Percentiles rank a stretch among this genome's conserved stretches.
Evolutionary conservation across 2,797 vertebrate species (phyloP).

Genomic region (Neosilurus hyrtlii): DNA sequence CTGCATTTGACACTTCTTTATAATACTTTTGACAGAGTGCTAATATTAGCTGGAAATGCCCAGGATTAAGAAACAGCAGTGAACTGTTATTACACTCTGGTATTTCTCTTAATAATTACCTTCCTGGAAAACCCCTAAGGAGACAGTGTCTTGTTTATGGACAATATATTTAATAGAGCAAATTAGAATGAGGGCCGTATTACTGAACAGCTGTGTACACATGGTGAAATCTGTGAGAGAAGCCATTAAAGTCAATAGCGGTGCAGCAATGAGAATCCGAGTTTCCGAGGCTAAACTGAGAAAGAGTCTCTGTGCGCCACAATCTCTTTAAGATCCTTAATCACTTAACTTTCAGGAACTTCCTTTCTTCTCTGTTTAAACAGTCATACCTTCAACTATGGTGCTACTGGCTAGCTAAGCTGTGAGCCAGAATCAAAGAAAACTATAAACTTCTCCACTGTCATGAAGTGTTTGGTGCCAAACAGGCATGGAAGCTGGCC

Average conservation of each 20-base stretch:
- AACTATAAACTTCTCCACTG: constrained; percentile 2
- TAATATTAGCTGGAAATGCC: constrained; percentile 30
- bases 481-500: constrained; percentile 38
- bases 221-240: constrained; percentile 67
- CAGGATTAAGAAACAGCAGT: constrained; percentile 60
- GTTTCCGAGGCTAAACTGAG: constrained; percentile 55
- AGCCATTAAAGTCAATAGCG: constrained; percentile 64
- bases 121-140: constrained; percentile 74
- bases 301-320: constrained; percentile 52
- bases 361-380: constrained; percentile 29
- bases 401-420: constrained; percentile 5
- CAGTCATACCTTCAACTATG: constrained; percentile 27
- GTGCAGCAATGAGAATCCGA: constrained; percentile 59
- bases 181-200: constrained; percentile 71
- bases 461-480: constrained; percentile 37
- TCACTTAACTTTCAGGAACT: constrained; percentile 15
- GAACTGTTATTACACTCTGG: constrained; percentile 64
- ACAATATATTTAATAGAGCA: constrained; percentile 78
- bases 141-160: constrained; percentile 69
- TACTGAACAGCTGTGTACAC: constrained; percentile 79
- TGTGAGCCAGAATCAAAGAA: not conserved
- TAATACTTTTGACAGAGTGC: not conserved
- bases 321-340: constrained; percentile 26
- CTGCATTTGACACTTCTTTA: constrained; percentile 22
- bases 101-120: constrained; percentile 74